These are phyloP conservation scores for Argyresthia albistria DNA, from an alignment of 2,888 invertebrate species.

Conservation along the genomic window DNA sequence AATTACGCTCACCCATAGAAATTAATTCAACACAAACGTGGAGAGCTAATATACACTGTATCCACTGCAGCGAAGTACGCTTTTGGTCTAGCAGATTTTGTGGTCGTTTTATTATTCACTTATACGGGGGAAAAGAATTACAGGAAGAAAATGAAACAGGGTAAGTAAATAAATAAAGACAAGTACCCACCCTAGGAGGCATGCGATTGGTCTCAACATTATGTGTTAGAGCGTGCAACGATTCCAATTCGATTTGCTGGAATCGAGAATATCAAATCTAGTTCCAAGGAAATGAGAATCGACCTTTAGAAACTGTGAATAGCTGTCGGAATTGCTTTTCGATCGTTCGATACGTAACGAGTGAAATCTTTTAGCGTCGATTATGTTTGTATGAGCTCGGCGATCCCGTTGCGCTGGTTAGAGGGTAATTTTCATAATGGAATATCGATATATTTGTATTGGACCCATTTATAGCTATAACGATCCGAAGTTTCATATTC, in stretches of 20 bases:
- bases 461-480: too few relatives aligned
- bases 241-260: conserved; percentile 58
- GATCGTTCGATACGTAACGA: conserved; percentile 7
- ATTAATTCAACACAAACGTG: conserved; percentile 29
- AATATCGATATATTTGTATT: too few relatives aligned
- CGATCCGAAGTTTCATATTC: too few relatives aligned
- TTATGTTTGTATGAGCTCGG: neutral
- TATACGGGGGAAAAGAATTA: conserved; percentile 66
- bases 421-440: too few relatives aligned
- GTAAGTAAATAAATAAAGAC: conserved; percentile 59
- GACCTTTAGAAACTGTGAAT: conserved; percentile 60
- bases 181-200: conserved; percentile 26
- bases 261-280: conserved; percentile 22
- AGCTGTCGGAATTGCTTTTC: conserved; percentile 25
- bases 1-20: conserved; percentile 11
- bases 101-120: conserved; percentile 61
- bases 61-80: conserved; percentile 18
- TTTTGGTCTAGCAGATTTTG: conserved; percentile 28
- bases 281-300: conserved; percentile 30
- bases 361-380: conserved; percentile 6
- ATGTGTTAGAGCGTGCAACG: conserved; percentile 55
- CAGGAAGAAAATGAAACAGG: conserved; percentile 63
- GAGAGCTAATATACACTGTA: conserved; percentile 23
- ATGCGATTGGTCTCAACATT: conserved; percentile 41
- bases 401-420: too few relatives aligned